Evolutionary conservation across 2,888 invertebrate genomes (phyloP).

Genomic region (Pollenia amentaria): DNA sequence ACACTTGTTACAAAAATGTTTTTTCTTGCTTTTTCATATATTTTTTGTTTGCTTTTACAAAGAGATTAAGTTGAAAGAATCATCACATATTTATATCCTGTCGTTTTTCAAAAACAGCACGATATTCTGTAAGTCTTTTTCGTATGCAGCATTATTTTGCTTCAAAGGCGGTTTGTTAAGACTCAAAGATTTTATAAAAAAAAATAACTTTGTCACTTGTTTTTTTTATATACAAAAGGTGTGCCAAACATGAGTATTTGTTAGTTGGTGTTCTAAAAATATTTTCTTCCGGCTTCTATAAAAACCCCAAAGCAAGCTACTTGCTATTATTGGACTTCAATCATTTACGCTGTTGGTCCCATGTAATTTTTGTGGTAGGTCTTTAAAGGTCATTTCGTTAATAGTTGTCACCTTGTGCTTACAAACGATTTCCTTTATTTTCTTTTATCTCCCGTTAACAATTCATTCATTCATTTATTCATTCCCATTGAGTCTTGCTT

Average conservation of each 20-base stretch:
- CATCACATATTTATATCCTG: slow-evolving; percentile 60
- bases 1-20: slow-evolving; percentile 61
- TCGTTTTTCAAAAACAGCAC: slow-evolving; percentile 55
- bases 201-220: slow-evolving; percentile 34
- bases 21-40: slow-evolving; percentile 1
- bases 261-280: slow-evolving; percentile 19
- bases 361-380: slow-evolving; percentile 54
- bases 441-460: not conserved
- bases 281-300: slow-evolving; percentile 69
- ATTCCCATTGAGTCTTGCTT: slow-evolving; percentile 52
- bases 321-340: slow-evolving; percentile 10
- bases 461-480: slow-evolving; percentile 30
- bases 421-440: not conserved
- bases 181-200: not conserved
- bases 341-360: slow-evolving; percentile 34
- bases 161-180: slow-evolving; percentile 60
- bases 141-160: slow-evolving; percentile 2
- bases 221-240: not conserved
- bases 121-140: slow-evolving; percentile 37
- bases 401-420: slow-evolving; percentile 58
- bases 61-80: not conserved
- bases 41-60: not conserved
- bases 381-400: slow-evolving; percentile 28
- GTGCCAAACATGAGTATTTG: not conserved
- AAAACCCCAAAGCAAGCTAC: not conserved